Percentiles rank a stretch among this genome's conserved stretches.
phyloP scores from a whole-genome alignment of 2,888 invertebrate species.

The Ceramica pisi region DNA sequence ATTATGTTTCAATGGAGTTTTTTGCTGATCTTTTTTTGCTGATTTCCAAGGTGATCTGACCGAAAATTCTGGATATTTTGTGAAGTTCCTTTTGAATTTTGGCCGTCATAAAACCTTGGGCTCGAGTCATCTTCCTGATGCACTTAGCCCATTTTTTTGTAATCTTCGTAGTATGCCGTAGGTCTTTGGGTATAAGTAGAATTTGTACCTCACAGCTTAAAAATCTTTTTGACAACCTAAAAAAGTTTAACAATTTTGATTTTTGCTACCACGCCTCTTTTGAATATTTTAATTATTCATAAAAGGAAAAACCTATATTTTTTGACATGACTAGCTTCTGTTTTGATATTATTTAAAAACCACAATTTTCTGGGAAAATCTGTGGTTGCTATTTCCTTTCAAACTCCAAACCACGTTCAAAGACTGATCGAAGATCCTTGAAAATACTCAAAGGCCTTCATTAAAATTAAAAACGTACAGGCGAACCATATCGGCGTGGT shows the following conservation, averaged over 20 bases:
- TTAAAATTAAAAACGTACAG: conserved; percentile 50
- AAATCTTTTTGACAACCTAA: no score
- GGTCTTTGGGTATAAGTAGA: no score
- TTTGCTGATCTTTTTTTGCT: conserved; percentile 44
- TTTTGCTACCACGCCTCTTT: no score
- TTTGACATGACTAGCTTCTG: no score
- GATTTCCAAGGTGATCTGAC: conserved; percentile 33
- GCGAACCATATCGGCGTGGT: conserved; percentile 54
- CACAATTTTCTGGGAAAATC: background rate
- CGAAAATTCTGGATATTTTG: conserved; percentile 12
- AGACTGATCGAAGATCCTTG: conserved; percentile 38
- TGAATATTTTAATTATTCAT: no score
- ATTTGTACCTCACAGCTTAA: background rate
- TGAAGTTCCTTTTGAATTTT: background rate
- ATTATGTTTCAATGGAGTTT: conserved; percentile 46
- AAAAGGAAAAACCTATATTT: background rate
- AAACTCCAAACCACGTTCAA: conserved; percentile 21
- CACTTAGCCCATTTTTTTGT: background rate
- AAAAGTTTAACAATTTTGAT: no score
- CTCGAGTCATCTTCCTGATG: background rate
- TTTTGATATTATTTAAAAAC: background rate
- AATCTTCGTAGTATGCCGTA: background rate
- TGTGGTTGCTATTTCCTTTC: background rate
- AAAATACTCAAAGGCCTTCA: conserved; percentile 41
- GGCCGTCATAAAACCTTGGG: background rate